These are phyloP conservation scores for Heliconius sara DNA, from an alignment of 2,888 invertebrate species.

Conservation along the genomic window DNA sequence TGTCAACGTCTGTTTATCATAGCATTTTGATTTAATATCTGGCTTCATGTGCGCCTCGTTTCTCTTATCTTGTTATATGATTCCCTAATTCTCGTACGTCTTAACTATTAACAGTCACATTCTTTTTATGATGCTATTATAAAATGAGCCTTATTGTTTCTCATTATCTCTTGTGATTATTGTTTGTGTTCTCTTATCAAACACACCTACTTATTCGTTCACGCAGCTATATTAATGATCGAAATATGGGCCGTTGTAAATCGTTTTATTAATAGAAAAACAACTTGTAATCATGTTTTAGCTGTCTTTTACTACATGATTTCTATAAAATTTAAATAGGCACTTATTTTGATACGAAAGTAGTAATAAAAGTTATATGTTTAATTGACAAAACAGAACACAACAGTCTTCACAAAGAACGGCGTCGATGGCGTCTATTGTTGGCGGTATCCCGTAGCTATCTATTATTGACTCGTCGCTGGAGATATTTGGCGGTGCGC, in stretches of 20 bases:
- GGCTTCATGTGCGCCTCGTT: conserved; percentile 63
- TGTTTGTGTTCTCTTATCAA: conserved; percentile 45
- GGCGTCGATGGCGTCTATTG: conserved; percentile 74
- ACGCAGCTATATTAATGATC: conserved; percentile 38
- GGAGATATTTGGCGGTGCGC: conserved; percentile 81
- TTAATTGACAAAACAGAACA: conserved; percentile 10
- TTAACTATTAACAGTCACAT: conserved; percentile 50
- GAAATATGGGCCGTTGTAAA: conserved; percentile 35
- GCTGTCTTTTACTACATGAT: not conserved
- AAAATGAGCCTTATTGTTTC: conserved; percentile 39
- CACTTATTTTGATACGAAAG: not conserved
- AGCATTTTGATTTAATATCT: conserved; percentile 74
- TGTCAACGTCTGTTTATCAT: conserved; percentile 75
- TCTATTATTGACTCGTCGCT: conserved; percentile 84
- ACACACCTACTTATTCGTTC: conserved; percentile 45
- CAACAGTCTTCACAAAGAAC: conserved; percentile 10
- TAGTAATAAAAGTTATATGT: not conserved
- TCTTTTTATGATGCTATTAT: conserved; percentile 37
- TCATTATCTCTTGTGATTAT: conserved; percentile 37
- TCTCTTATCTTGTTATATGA: conserved; percentile 75
- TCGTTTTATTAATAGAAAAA: conserved; percentile 6
- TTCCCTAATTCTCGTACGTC: conserved; percentile 56
- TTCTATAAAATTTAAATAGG: not conserved
- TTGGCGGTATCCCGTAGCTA: conserved; percentile 82
- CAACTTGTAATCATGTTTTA: not conserved